phyloP scores from a whole-genome alignment of 2,113 vertebrate species.

The Pitta sordida region DNA sequence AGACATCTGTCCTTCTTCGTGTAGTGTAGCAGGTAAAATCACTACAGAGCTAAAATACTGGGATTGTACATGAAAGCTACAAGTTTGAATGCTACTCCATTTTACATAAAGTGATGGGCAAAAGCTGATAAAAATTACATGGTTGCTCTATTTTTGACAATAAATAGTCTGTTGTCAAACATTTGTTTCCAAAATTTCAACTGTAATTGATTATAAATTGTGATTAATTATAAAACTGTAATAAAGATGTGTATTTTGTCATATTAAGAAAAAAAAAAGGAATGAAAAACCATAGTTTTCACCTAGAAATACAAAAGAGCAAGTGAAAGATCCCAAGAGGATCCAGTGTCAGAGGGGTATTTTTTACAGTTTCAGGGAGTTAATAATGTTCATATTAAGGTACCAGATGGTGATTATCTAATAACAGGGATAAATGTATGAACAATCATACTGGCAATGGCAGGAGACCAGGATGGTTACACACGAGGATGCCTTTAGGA shows the following conservation, averaged over 20 bases:
- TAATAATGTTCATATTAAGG: neutral
- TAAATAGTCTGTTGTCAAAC: neutral
- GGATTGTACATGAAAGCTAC: neutral
- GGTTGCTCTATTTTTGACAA: neutral
- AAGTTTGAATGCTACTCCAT: neutral
- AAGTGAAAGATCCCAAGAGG: neutral
- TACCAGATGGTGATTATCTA: neutral
- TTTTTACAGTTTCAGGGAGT: neutral
- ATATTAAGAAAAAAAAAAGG: neutral
- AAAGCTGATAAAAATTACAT: neutral
- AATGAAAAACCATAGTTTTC: neutral
- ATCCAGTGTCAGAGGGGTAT: neutral
- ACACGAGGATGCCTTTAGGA: neutral
- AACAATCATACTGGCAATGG: neutral
- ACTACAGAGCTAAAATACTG: neutral
- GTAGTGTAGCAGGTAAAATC: neutral
- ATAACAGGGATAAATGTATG: neutral
- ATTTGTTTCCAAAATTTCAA: neutral
- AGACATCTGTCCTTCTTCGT: neutral
- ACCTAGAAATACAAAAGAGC: neutral
- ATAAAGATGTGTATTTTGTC: neutral
- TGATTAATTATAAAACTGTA: neutral
- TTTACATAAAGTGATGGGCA: neutral
- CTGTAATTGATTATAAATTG: too few relatives aligned
- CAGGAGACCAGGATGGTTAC: neutral